Base-by-base conservation (phyloP, 2,888 invertebrate genomes). In the Malacosoma neustria region DNA sequence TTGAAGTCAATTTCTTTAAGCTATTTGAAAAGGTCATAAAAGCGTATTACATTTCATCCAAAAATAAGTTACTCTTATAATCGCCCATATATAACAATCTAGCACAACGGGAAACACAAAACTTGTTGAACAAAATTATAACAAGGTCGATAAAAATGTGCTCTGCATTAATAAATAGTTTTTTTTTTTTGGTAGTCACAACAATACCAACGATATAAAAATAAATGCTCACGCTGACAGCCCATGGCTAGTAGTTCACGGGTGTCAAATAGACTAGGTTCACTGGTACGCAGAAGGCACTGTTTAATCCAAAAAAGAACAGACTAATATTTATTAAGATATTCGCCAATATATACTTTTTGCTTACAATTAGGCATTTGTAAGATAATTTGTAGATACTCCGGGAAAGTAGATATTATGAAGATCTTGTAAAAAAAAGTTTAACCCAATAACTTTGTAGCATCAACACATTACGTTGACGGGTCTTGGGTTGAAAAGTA, bases 191-290 rank as follows among this genome's bases (percentile, higher is more conserved):
- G 55, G 54, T 54, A 68, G 72, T 73, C 72, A 72, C 73, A 71
- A 63, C 56, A 41, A 43, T 58, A 66, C 54, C 67, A 79, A 81
- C 73, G 73, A 72, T 77, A 79, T 72, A 77, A 82, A 84, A 82
- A 84, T 85, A 85, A 85, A 85, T 85, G 84, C 84, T 81, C 58
- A 59, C 69, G 64, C 80, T 77, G 77, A 65, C 79, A 72, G 64
- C 61, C 48, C 43, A 43, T 47, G 47, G 49, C 48, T 39, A 52
- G n/a, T n/a, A 22, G 5, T 9, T 22, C 22, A 5, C 22, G 47
- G 59, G 72, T 70, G 74, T 63, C 70, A 48, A 40, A 64, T 61
- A 70, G 84, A 85, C 84, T 85, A 84, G 84, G 72, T 68, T 68
- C 74, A 81, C 82, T 82, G 81, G 77, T 72, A 67, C 50, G 69